Conservation (phyloP, 2,797 vertebrate species). For the Malacoctenus gilli region DNA sequence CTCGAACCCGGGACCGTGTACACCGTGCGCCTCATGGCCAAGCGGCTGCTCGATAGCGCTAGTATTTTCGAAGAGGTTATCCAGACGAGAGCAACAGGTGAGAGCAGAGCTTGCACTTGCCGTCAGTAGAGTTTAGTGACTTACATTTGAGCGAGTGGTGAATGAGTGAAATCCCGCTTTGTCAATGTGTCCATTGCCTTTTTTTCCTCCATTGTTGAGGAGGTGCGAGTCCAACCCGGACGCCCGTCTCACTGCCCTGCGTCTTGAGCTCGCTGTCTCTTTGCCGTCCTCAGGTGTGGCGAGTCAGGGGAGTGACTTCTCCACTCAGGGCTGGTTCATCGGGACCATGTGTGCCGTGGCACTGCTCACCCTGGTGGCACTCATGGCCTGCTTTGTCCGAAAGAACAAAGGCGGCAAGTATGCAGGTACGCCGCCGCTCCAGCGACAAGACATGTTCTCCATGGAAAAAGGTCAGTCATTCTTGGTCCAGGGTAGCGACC, state of each 20-base stretch:
- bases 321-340: slow-evolving; percentile 90
- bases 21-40: slow-evolving; percentile 89
- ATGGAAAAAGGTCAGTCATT: slow-evolving; percentile 75
- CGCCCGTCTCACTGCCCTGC: too few relatives aligned
- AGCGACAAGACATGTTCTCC: slow-evolving; percentile 66
- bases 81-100: slow-evolving; percentile 92
- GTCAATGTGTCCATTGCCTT: slow-evolving; percentile 21
- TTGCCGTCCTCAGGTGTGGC: slow-evolving; percentile 69
- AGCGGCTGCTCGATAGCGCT: slow-evolving; percentile 89
- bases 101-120: slow-evolving; percentile 65
- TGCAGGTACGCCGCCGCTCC: slow-evolving; percentile 85
- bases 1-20: slow-evolving; percentile 88
- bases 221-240: too few relatives aligned
- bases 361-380: slow-evolving; percentile 85
- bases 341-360: slow-evolving; percentile 90
- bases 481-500: slow-evolving; percentile 37
- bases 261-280: slow-evolving; percentile 27
- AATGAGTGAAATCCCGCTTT: slow-evolving; percentile 19
- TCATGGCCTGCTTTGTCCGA: slow-evolving; percentile 89
- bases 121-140: slow-evolving; percentile 37
- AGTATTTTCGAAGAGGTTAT: slow-evolving; percentile 96
- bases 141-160: slow-evolving; percentile 6
- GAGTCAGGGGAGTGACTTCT: slow-evolving; percentile 73
- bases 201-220: slow-evolving; percentile 7
- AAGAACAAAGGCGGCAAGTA: slow-evolving; percentile 95